These are phyloP conservation scores for Fulica atra DNA, from an alignment of 2,113 vertebrate species.

Conservation along the genomic window DNA sequence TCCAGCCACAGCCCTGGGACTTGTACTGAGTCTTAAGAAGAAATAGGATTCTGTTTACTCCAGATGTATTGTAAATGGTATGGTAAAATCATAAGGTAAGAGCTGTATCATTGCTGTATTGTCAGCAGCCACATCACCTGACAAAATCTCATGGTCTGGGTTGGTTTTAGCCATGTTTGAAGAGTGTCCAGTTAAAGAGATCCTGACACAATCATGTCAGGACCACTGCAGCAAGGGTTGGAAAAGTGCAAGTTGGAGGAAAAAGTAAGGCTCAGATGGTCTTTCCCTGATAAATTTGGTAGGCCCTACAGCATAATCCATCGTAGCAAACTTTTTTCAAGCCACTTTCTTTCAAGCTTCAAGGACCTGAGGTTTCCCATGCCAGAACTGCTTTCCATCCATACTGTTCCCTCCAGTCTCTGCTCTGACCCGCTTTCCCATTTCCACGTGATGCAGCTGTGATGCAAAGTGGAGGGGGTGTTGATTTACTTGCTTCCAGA, in stretches of 20 bases:
- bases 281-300: background rate
- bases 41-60: background rate
- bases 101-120: background rate
- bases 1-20: background rate
- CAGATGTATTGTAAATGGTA: accelerated
- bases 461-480: background rate
- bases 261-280: background rate
- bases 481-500: background rate
- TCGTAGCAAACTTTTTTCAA: background rate
- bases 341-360: background rate
- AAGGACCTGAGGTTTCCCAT: background rate
- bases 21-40: background rate
- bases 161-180: background rate
- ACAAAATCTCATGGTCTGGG: background rate
- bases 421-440: background rate
- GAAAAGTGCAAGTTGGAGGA: background rate
- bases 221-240: background rate
- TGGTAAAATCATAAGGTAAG: background rate
- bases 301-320: background rate
- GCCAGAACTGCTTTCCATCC: background rate
- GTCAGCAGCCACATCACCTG: background rate
- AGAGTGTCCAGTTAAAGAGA: background rate
- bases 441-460: background rate
- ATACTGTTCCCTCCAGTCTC: background rate
- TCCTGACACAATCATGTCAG: background rate